Conservation (phyloP, 1,140 invertebrate species). For the Caenorhabditis briggsae region DNA sequence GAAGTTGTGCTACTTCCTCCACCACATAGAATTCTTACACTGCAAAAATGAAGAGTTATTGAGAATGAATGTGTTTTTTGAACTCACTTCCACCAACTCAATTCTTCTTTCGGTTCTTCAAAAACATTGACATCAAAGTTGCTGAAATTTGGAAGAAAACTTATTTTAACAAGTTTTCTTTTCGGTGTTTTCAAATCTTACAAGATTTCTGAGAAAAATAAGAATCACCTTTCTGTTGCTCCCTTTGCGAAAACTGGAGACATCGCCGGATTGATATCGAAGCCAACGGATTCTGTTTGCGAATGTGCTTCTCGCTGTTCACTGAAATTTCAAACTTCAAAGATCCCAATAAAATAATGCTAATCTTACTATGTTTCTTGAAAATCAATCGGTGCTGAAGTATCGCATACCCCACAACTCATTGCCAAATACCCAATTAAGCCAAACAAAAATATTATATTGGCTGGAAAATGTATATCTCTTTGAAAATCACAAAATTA, state of each 20-base stretch:
- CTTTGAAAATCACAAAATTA: too few relatives aligned
- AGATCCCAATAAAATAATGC: background rate
- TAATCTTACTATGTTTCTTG: background rate
- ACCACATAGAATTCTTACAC: slow-evolving; percentile 16
- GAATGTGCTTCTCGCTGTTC: background rate
- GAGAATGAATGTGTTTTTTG: background rate
- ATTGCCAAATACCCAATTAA: background rate
- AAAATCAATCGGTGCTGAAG: background rate
- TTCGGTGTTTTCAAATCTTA: too few relatives aligned
- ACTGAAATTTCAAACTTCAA: background rate
- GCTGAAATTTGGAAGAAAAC: too few relatives aligned
- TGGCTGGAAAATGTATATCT: background rate
- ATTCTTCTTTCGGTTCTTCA: slow-evolving; percentile 21
- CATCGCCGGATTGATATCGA: slow-evolving; percentile 48
- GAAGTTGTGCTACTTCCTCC: slow-evolving; percentile 3
- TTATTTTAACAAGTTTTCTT: too few relatives aligned
- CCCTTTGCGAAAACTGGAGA: slow-evolving; percentile 40
- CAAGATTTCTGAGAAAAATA: background rate
- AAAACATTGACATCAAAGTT: slow-evolving; percentile 8
- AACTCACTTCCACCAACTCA: slow-evolving; percentile 33
- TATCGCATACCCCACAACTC: slow-evolving; percentile 21
- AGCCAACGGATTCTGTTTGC: slow-evolving; percentile 7
- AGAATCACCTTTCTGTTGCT: slow-evolving; percentile 7
- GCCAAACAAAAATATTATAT: slow-evolving; percentile 10
- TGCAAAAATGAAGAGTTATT: background rate